These are phyloP conservation scores for Drosophila robusta DNA, from an alignment of 2,888 invertebrate genomes.

Conservation along the genomic window DNA sequence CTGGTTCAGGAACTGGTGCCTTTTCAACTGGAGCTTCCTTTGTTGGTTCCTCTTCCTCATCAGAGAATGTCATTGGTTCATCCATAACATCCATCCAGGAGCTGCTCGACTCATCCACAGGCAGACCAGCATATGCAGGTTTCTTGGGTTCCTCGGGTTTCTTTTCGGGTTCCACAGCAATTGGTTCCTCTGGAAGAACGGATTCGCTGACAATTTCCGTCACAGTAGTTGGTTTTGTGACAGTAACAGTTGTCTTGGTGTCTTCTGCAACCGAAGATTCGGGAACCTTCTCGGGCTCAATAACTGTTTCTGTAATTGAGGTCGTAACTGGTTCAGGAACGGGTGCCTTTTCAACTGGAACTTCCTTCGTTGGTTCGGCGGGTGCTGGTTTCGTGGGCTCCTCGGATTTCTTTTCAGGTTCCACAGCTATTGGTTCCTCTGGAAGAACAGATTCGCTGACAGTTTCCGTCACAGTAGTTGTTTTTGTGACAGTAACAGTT, in stretches of 20 bases:
- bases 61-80: no score
- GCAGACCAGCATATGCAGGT: not conserved
- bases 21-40: no score
- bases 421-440: constrained; percentile 8
- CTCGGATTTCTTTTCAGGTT: constrained; percentile 23
- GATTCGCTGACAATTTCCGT: constrained; percentile 26
- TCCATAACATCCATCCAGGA: no score
- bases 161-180: constrained; percentile 10
- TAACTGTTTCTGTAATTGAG: constrained; percentile 1
- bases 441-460: not conserved
- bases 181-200: constrained; percentile 6
- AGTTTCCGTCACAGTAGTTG: constrained; percentile 21
- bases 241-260: constrained; percentile 15
- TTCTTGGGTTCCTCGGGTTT: constrained; percentile 49
- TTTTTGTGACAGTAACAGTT: constrained; percentile 20
- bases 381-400: constrained; percentile 65
- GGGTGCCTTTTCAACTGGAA: not conserved
- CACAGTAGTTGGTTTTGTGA: constrained; percentile 30
- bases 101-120: no score
- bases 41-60: no score
- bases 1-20: no score
- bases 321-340: not conserved
- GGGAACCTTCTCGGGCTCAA: constrained; percentile 1
- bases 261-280: constrained; percentile 21
- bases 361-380: constrained; percentile 12